Conservation (phyloP, 2,113 vertebrate genomes). For the Rhodinocichla rosea region DNA sequence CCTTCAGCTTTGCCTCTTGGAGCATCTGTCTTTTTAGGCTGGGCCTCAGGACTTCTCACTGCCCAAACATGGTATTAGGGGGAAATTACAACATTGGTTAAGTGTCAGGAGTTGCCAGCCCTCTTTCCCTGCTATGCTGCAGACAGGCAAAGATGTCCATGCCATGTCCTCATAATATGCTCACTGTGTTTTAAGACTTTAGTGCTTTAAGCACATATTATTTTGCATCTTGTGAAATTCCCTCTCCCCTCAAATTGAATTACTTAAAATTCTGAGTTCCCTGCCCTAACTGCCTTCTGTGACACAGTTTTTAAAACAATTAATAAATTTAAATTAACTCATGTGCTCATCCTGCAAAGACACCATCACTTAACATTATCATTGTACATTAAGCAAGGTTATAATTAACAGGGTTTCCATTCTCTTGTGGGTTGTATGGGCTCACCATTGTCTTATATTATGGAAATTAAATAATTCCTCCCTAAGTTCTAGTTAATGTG, state of each 20-base stretch:
- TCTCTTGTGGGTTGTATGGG: conserved; percentile 15
- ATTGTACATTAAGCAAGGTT: background rate
- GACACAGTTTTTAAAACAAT: conserved; percentile 12
- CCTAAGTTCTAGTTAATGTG: background rate
- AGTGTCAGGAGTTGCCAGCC: background rate
- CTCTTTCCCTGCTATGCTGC: background rate
- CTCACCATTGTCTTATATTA: conserved; percentile 4
- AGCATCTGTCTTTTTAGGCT: background rate
- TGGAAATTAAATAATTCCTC: conserved; percentile 28
- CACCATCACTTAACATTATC: conserved; percentile 2
- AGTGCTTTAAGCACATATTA: background rate
- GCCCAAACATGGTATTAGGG: background rate
- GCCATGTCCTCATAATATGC: background rate
- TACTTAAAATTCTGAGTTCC: conserved; percentile 48
- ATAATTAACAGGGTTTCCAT: conserved; percentile 5
- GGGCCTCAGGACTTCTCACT: background rate
- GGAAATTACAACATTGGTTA: background rate
- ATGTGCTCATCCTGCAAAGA: background rate
- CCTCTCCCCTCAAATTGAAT: background rate
- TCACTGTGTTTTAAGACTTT: background rate
- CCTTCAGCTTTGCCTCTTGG: background rate
- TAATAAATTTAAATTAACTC: conserved; percentile 33
- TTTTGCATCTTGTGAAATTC: background rate
- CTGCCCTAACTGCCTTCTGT: background rate
- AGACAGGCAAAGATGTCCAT: background rate